phyloP scores from a whole-genome alignment of 1,140 invertebrate genomes.

The Leptopilina boulardi region DNA sequence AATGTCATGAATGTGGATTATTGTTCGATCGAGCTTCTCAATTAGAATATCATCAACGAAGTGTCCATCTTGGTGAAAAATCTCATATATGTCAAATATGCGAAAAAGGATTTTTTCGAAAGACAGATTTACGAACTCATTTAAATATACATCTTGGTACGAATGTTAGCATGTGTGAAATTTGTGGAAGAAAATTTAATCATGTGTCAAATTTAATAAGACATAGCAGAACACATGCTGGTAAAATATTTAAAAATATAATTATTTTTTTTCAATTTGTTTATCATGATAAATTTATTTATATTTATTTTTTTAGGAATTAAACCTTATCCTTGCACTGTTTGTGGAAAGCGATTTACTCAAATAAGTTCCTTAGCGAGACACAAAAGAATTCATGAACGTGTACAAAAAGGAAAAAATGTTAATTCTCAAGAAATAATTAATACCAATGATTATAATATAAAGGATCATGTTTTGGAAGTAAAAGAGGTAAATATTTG shows the following conservation, averaged over 20 bases:
- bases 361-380: slow-evolving; percentile 68
- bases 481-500: slow-evolving; percentile 36
- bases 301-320: slow-evolving; percentile 59
- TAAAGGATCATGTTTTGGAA: background rate
- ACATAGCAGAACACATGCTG: slow-evolving; percentile 73
- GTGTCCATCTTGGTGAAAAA: slow-evolving; percentile 67
- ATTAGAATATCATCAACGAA: slow-evolving; percentile 66
- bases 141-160: slow-evolving; percentile 74
- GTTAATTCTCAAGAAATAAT: background rate
- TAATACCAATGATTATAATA: slow-evolving; percentile 1
- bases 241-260: slow-evolving; percentile 48
- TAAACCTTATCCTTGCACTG: slow-evolving; percentile 74
- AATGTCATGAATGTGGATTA: slow-evolving; percentile 63
- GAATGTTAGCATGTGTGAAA: slow-evolving; percentile 72
- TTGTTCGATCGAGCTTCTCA: slow-evolving; percentile 68
- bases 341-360: slow-evolving; percentile 75
- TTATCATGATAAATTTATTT: background rate
- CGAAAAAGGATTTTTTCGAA: slow-evolving; percentile 69
- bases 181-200: slow-evolving; percentile 74
- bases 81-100: slow-evolving; percentile 70
- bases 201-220: slow-evolving; percentile 75
- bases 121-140: slow-evolving; percentile 73
- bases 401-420: slow-evolving; percentile 45
- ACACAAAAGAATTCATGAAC: slow-evolving; percentile 67
- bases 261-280: background rate